A percentile compares a stretch with the other conserved stretches of the same genome.
Evolutionary conservation across 53 echinoderm and acorn worm species (phyloP).

Genomic region (Paelopatides confundens): DNA sequence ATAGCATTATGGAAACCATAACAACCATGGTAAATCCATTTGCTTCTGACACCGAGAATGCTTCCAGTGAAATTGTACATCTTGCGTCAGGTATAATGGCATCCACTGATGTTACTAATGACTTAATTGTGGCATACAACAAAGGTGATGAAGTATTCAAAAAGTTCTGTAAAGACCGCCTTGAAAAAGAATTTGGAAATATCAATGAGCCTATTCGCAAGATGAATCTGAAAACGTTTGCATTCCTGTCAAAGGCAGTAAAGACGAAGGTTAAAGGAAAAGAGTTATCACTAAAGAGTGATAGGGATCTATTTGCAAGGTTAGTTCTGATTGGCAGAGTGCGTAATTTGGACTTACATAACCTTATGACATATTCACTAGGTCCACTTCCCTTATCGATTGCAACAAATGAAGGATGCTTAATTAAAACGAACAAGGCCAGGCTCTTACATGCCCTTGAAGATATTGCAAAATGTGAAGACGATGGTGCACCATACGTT

Average conservation of each 20-base stretch:
- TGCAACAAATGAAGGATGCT: slow-evolving; percentile 48
- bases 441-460: slow-evolving; percentile 54
- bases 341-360: not conserved
- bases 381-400: slow-evolving; percentile 52
- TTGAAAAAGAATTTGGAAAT: not conserved
- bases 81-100: slow-evolving; percentile 6
- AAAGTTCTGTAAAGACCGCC: not conserved
- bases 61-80: slow-evolving; percentile 7
- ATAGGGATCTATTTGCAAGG: slow-evolving; percentile 64
- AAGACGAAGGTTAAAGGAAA: slow-evolving; percentile 56
- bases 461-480: not conserved
- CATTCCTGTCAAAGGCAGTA: slow-evolving; percentile 6
- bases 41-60: not conserved
- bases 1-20: slow-evolving; percentile 1
- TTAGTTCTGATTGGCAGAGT: slow-evolving; percentile 44
- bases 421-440: slow-evolving; percentile 63
- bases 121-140: not conserved
- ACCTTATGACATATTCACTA: not conserved
- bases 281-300: not conserved
- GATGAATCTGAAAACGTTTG: slow-evolving; percentile 62
- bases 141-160: not conserved
- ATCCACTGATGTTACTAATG: not conserved
- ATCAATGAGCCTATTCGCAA: slow-evolving; percentile 35
- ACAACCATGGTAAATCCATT: slow-evolving; percentile 8
- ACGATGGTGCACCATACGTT: not conserved